These are phyloP conservation scores for Drosophila meridiana DNA, from an alignment of 2,888 invertebrate genomes.

Conservation along the genomic window DNA sequence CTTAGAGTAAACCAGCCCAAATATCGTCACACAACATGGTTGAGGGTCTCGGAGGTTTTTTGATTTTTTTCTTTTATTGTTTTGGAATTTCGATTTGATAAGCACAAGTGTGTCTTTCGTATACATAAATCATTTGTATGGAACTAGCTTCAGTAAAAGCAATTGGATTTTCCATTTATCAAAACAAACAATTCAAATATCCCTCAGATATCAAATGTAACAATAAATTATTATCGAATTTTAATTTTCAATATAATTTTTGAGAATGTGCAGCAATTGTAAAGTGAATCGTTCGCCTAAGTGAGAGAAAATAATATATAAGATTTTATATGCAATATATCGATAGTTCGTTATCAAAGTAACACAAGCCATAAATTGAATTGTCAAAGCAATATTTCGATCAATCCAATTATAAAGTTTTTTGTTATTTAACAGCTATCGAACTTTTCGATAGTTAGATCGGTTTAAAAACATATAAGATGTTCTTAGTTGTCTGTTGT, in stretches of 20 bases:
- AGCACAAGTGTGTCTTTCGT: slow-evolving; percentile 17
- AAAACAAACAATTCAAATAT: slow-evolving; percentile 6
- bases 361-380: no score
- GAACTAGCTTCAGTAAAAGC: slow-evolving; percentile 17
- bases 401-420: no score
- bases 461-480: no score
- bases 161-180: slow-evolving; percentile 15
- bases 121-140: slow-evolving; percentile 42
- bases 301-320: not conserved
- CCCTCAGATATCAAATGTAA: not conserved
- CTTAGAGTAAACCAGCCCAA: slow-evolving; percentile 34
- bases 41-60: slow-evolving; percentile 4
- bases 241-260: not conserved
- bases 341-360: no score
- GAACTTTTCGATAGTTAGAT: no score
- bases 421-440: no score
- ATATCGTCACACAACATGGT: slow-evolving; percentile 4
- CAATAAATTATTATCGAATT: slow-evolving; percentile 1
- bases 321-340: not conserved
- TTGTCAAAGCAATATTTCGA: no score
- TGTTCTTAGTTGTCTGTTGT: no score
- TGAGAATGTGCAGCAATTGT: not conserved
- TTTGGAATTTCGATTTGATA: slow-evolving; percentile 16
- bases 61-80: not conserved
- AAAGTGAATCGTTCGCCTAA: not conserved